Base-by-base conservation (phyloP, 2,113 vertebrate species). In the Glaucidium brasilianum region DNA sequence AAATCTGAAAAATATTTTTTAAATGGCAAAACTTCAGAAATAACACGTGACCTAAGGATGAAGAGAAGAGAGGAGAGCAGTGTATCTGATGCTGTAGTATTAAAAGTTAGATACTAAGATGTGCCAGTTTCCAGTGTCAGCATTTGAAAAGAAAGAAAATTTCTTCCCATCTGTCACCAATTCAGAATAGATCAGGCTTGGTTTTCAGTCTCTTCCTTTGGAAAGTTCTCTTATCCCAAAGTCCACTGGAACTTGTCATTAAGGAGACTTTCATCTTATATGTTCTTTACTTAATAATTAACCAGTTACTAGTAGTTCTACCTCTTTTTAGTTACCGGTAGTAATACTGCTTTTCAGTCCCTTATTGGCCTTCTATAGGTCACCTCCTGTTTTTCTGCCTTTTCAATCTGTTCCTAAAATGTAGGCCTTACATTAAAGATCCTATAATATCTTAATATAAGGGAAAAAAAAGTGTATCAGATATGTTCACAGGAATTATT, bases 21-120 rank as follows among this genome's bases (percentile, higher is more conserved):
- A 84, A 75, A 91, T 81, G 52, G n/a, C 74, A 90, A 55, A 63
- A n/a, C 20, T 81, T 96, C 68, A 90, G 73, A 73, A 94, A 52
- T 68, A 83, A 30, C 0, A 35, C 2, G 3, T 56, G 32, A 60
- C 43, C 67, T 10, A 63, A 43, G 59, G 22, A 73, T 52, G 39
- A 63, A 64, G 45, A 49, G 64, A 81, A 82, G 41, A 34, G 69
- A 47, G 66, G 47, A 92, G 80, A 8, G 3, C 52, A 56, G 47
- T 35, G 16, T 63, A 56, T 89, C 68, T 96, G 64, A 26, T 96
- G 63, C 72, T 77, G 11, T 41, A 53, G 30, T 60, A 55, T 62
- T 92, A 22, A 35, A 92, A 73, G 56, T 60, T 79, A 90, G 76
- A 71, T 92, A 59, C 47, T 47, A 47, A 63, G 15, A 50, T 80